These are phyloP conservation scores for Trogon melanurus DNA, from an alignment of 2,113 vertebrate species.

Conservation along the genomic window DNA sequence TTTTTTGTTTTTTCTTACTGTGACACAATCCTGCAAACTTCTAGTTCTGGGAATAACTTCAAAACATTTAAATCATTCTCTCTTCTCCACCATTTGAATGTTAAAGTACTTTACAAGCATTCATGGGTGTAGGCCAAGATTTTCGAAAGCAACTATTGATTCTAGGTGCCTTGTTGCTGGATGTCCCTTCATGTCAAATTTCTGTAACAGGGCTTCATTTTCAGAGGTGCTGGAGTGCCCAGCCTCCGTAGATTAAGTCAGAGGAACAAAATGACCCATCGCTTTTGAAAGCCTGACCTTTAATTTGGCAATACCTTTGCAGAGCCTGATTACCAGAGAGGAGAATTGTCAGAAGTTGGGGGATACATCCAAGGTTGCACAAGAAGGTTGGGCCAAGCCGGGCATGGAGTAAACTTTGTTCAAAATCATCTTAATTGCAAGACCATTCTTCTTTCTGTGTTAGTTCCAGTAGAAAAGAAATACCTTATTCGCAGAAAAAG, in stretches of 20 bases:
- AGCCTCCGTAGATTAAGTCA: neutral
- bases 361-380: neutral
- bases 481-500: neutral
- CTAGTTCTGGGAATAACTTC: conserved; percentile 16
- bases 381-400: neutral
- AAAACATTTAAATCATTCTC: conserved; percentile 30
- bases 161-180: neutral
- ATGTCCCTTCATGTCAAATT: neutral
- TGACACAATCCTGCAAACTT: conserved; percentile 1
- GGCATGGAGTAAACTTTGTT: neutral
- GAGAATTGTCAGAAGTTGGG: neutral
- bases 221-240: neutral
- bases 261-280: conserved; percentile 1
- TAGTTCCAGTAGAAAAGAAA: neutral
- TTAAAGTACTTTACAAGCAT: neutral
- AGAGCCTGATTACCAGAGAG: neutral
- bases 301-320: neutral
- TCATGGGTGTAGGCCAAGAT: neutral
- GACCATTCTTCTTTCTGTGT: neutral
- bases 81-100: conserved; percentile 4
- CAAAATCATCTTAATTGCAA: neutral
- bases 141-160: conserved; percentile 16
- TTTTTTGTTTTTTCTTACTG: neutral
- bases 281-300: neutral
- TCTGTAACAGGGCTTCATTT: neutral